Evolutionary conservation across 1,140 invertebrate species (phyloP), one percentile per base, ranked within the genome.

Genomic region (Trachelipus rathkii): DNA sequence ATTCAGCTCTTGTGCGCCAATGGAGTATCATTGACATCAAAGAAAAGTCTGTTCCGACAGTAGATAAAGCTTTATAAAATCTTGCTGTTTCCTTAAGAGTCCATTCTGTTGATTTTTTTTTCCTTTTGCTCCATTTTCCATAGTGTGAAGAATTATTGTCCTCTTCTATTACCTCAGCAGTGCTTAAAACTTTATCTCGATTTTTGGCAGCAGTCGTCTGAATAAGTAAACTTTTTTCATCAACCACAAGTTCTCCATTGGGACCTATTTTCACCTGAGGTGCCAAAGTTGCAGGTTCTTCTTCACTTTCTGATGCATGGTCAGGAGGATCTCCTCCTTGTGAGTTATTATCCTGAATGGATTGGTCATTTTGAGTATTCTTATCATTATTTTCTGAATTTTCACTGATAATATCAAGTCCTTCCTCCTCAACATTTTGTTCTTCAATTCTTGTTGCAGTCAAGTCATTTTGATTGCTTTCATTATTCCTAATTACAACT

Each of bases 191-290:
- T 71, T 80, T 71, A 72, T 78, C 69, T 15, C 79, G 72, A 45
- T 78, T 78, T 33, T 81, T 77, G 13, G 77, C 79, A 50, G 78
- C 75, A 6, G 77, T 74, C 15, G 78, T 75, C 70, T 77, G 74
- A 74, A 81, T 80, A 77, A 93, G 90, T 82, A 93, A 88, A 84
- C 93, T 95, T 83, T 93, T 88, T 83, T 95, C 92, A 83, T 96
- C 94, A 3, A 96, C 85, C 71, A 96, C 89, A 74, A 96, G 89
- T 83, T 93, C 89, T 5, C 94, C 95, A 84, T 95, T 91, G 0
- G 92, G 90, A 23, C 93, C 93, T 19, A 97, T 89, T 87, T 94
- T 96, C 0, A 96, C 90, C 84, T 93, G 91, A 0, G 94, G 95
- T 0, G 90, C 93, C 10, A 91, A 90, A 77, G 89, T 86, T 45